These are phyloP conservation scores for Mesitornis unicolor DNA, from an alignment of 2,113 vertebrate species.

Conservation along the genomic window DNA sequence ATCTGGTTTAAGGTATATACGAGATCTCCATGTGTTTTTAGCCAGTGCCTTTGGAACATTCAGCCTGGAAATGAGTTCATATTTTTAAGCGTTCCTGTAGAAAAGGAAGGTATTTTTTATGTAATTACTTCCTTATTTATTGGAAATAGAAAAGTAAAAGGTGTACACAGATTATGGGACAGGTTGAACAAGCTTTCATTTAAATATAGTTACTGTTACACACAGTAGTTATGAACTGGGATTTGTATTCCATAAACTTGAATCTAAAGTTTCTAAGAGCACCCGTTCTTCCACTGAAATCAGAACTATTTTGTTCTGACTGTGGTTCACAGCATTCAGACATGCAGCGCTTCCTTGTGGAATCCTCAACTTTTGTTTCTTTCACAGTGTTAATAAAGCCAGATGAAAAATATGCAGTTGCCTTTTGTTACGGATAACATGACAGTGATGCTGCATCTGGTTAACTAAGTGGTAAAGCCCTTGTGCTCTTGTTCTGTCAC, in stretches of 20 bases:
- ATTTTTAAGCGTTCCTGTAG: neutral
- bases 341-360: neutral
- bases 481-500: neutral
- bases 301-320: neutral
- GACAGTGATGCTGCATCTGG: neutral
- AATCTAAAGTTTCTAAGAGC: neutral
- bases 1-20: neutral
- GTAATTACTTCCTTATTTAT: neutral
- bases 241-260: neutral
- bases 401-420: neutral
- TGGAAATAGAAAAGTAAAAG: neutral
- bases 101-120: neutral
- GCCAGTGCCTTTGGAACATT: neutral
- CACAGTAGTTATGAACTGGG: neutral
- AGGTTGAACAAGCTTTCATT: neutral
- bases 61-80: neutral
- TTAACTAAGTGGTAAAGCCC: neutral
- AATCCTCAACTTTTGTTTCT: neutral
- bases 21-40: neutral
- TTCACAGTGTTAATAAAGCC: neutral
- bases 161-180: neutral
- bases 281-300: fast-evolving
- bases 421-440: neutral
- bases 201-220: neutral
- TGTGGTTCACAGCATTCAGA: neutral